phyloP scores from a whole-genome alignment of 2,888 invertebrate species.

The Marasmarcha lunaedactyla region DNA sequence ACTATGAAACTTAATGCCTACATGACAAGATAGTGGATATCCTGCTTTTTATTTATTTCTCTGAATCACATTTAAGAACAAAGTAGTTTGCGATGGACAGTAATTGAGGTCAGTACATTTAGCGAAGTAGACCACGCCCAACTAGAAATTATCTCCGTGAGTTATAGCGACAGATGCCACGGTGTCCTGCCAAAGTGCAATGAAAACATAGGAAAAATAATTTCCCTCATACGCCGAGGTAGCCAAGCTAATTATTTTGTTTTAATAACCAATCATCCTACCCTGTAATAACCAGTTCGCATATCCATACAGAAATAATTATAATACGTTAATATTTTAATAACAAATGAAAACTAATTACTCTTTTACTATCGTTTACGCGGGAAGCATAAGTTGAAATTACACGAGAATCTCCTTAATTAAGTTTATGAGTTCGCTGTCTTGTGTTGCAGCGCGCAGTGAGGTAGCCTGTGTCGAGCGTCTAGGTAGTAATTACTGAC shows the following conservation, averaged over 20 bases:
- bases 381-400: neutral
- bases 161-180: conserved; percentile 33
- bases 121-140: conserved; percentile 22
- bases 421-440: neutral
- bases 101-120: conserved; percentile 3
- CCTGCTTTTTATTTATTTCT: neutral
- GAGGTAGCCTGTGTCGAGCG: too few species aligned
- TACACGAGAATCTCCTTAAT: neutral
- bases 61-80: neutral
- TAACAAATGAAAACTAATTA: neutral
- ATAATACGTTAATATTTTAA: neutral
- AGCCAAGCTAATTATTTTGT: neutral
- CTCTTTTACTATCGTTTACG: neutral
- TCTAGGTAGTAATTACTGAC: neutral
- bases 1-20: too few species aligned
- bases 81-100: neutral
- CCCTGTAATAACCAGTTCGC: neutral
- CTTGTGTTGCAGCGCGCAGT: neutral
- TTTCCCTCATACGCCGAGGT: neutral
- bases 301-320: neutral
- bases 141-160: conserved; percentile 26
- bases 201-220: too few species aligned
- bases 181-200: conserved; percentile 14
- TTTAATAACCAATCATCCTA: neutral
- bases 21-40: neutral